Conservation (phyloP, 2,888 invertebrate genomes). For the Phania funesta region DNA sequence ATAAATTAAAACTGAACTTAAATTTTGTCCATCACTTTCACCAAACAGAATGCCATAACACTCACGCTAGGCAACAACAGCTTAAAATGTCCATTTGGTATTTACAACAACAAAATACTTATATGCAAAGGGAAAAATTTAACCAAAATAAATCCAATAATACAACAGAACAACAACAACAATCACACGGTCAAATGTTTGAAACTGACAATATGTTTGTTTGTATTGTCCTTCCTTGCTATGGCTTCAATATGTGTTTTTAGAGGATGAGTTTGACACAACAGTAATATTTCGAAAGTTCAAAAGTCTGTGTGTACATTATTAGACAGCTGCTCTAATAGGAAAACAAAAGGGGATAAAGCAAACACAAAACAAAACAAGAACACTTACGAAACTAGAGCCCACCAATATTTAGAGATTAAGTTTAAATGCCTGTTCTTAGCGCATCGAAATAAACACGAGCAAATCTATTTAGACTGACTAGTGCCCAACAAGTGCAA, state of each 20-base stretch:
- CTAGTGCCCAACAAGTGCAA: conserved; percentile 29
- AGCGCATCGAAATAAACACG: not conserved
- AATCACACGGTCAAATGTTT: conserved; percentile 19
- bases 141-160: conserved; percentile 13
- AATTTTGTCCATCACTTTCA: conserved; percentile 27
- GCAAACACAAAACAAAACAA: not conserved
- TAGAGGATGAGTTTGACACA: not conserved
- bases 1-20: not conserved
- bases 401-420: conserved; percentile 56
- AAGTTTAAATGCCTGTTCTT: conserved; percentile 56
- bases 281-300: not conserved
- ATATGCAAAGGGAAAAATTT: conserved; percentile 5
- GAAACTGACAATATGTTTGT: conserved; percentile 56
- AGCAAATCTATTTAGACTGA: conserved; percentile 20
- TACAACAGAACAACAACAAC: not conserved
- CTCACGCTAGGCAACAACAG: conserved; percentile 1
- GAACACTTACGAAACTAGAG: conserved; percentile 30
- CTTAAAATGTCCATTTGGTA: conserved; percentile 34
- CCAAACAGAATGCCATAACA: conserved; percentile 21
- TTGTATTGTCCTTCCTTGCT: conserved; percentile 39
- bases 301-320: conserved; percentile 18
- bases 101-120: conserved; percentile 37
- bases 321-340: conserved; percentile 56
- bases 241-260: conserved; percentile 28
- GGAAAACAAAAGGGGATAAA: conserved; percentile 22